Conservation (phyloP, 1,140 invertebrate genomes). For the Steinernema khuongi region DNA sequence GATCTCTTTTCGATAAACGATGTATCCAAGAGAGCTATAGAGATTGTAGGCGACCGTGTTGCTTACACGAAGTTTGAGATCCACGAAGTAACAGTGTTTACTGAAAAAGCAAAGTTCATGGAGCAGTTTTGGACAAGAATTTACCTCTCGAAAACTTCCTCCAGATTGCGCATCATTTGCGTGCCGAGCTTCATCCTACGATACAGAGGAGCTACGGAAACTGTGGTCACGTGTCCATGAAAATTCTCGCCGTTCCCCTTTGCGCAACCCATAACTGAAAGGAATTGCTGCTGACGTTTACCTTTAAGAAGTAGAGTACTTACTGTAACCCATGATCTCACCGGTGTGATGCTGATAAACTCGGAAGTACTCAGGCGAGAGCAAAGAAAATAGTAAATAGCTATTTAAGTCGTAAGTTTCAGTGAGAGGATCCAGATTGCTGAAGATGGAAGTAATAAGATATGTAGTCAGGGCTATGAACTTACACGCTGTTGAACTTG, state of each 20-base stretch:
- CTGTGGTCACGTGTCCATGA: conserved; percentile 98
- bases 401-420: conserved; percentile 96
- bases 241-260: conserved; percentile 88
- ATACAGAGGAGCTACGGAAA: conserved; percentile 88
- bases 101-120: conserved; percentile 64
- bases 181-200: conserved; percentile 82
- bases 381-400: conserved; percentile 92
- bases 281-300: background rate
- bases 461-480: conserved; percentile 48
- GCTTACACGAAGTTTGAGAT: conserved; percentile 92
- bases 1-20: conserved; percentile 86
- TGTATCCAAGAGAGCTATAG: conserved; percentile 91
- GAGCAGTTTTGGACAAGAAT: background rate
- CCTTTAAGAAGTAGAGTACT: conserved; percentile 59
- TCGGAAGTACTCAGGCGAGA: conserved; percentile 99
- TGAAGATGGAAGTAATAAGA: conserved; percentile 62
- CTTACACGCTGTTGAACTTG: conserved; percentile 90
- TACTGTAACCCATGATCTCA: conserved; percentile 97
- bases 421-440: conserved; percentile 89
- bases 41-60: conserved; percentile 87
- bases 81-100: conserved; percentile 93
- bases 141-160: conserved; percentile 91
- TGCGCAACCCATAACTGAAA: conserved; percentile 92
- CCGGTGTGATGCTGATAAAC: conserved; percentile 86
- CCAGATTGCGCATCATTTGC: conserved; percentile 86